These are phyloP conservation scores for Mellilla xanthometata DNA, from an alignment of 2,888 invertebrate genomes.

Conservation along the genomic window DNA sequence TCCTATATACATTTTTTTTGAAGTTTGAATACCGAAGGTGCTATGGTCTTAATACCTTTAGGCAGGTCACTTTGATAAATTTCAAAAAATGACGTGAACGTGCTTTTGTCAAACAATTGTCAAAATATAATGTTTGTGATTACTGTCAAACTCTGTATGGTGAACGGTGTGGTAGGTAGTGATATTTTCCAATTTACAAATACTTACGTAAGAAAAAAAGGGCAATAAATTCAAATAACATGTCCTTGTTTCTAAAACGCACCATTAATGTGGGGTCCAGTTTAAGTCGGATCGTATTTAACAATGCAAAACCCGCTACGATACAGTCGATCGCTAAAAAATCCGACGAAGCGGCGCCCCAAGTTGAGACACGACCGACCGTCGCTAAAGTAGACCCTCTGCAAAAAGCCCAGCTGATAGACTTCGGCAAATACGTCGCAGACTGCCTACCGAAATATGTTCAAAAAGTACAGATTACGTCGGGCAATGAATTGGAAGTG, in stretches of 20 bases:
- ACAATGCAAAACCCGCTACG: slow-evolving; percentile 43
- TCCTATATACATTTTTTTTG: too few relatives aligned
- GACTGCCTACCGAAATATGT: slow-evolving; percentile 98
- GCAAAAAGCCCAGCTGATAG: slow-evolving; percentile 67
- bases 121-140: too few relatives aligned
- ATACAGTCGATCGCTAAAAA: slow-evolving; percentile 58
- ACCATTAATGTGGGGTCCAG: slow-evolving; percentile 52
- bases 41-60: too few relatives aligned
- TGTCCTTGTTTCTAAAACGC: slow-evolving; percentile 70
- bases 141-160: background rate
- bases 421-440: slow-evolving; percentile 91
- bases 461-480: slow-evolving; percentile 95
- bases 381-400: slow-evolving; percentile 71
- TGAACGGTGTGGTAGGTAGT: background rate
- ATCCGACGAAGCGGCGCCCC: slow-evolving; percentile 55
- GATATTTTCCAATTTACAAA: background rate
- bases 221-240: slow-evolving; percentile 34
- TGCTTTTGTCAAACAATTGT: too few relatives aligned
- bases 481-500: slow-evolving; percentile 94
- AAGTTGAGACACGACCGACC: slow-evolving; percentile 68
- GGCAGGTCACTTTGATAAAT: too few relatives aligned
- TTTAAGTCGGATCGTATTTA: slow-evolving; percentile 53
- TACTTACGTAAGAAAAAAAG: slow-evolving; percentile 63
- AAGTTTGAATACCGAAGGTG: too few relatives aligned
- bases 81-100: too few relatives aligned